Evolutionary conservation across 2,113 vertebrate genomes (phyloP).

Genomic region (Candoia aspera): DNA sequence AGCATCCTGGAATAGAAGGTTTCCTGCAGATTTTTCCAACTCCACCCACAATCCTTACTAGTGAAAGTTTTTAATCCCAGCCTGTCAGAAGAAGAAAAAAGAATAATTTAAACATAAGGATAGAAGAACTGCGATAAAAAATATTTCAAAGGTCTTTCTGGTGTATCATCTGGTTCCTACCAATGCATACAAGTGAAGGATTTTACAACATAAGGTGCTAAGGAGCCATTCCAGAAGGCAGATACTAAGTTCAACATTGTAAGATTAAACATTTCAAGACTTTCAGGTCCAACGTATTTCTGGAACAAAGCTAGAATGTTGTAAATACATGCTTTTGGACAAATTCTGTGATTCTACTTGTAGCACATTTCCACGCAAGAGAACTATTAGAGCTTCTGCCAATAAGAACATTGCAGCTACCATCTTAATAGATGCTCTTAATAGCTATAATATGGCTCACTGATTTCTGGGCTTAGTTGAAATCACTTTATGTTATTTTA

Average conservation of each 20-base stretch:
- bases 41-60: not conserved
- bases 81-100: not conserved
- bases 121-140: not conserved
- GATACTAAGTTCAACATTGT: not conserved
- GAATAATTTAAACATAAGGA: not conserved
- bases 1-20: not conserved
- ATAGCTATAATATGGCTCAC: not conserved
- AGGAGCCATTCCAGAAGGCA: not conserved
- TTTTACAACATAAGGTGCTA: not conserved
- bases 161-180: not conserved
- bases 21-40: not conserved
- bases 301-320: not conserved
- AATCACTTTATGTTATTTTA: not conserved
- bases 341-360: not conserved
- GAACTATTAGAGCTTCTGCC: not conserved
- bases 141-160: not conserved
- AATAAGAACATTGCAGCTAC: not conserved
- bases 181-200: not conserved
- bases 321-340: no score
- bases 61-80: not conserved
- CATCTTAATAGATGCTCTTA: not conserved
- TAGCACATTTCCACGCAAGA: not conserved
- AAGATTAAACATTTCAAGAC: not conserved
- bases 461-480: not conserved
- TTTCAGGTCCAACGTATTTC: not conserved